phyloP scores from a whole-genome alignment of 2,113 vertebrate genomes.

The Chaetodon auriga region DNA sequence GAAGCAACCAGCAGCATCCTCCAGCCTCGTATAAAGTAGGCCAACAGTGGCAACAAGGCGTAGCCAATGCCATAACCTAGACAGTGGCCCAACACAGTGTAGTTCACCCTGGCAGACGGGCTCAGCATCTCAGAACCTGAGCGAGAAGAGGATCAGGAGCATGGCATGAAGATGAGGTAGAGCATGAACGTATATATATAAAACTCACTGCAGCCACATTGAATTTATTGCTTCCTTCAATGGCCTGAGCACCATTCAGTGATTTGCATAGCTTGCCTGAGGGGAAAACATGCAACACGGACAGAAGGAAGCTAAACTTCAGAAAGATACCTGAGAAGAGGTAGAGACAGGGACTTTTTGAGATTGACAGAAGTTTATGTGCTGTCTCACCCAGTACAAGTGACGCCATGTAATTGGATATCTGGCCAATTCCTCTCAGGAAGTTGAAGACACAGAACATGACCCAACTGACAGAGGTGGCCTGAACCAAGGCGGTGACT shows the following conservation, averaged over 20 bases:
- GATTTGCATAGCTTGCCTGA: too few species aligned
- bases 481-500: constrained; percentile 60
- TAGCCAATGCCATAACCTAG: constrained; percentile 61
- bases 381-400: constrained; percentile 61
- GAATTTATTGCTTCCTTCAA: neutral
- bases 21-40: constrained; percentile 73
- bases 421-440: constrained; percentile 68
- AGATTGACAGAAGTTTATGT: neutral
- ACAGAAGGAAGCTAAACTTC: neutral
- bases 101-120: constrained; percentile 45
- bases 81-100: constrained; percentile 33
- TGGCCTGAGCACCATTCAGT: neutral
- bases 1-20: constrained; percentile 66
- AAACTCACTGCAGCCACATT: neutral
- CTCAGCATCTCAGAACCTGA: constrained; percentile 68
- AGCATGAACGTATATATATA: neutral
- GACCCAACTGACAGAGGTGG: constrained; percentile 64
- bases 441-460: constrained; percentile 70
- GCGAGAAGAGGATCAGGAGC: neutral
- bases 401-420: constrained; percentile 57
- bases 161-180: neutral
- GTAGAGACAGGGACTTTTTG: neutral
- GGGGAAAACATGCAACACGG: neutral
- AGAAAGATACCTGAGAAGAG: neutral
- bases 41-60: constrained; percentile 62